A percentile compares a stretch with the other conserved stretches of the same genome.
phyloP scores from a whole-genome alignment of 2,888 invertebrate genomes.

The Dastarcus helophoroides region DNA sequence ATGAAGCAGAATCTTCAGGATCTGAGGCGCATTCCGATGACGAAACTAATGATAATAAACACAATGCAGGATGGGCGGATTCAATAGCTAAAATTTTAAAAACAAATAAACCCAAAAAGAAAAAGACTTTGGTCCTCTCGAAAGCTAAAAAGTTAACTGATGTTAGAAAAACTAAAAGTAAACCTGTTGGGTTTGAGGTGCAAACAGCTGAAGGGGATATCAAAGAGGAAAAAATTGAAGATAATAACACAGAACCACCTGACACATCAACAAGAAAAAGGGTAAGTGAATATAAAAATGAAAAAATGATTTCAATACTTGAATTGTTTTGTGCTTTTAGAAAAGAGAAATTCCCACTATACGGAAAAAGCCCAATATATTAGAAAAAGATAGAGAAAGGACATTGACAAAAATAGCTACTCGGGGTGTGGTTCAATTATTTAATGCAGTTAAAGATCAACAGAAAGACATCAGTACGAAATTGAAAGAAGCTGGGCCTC shows the following conservation, averaged over 20 bases:
- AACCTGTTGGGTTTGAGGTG: constrained; percentile 53
- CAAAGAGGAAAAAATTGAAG: constrained; percentile 34
- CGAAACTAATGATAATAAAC: constrained; percentile 19
- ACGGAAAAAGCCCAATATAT: constrained; percentile 61
- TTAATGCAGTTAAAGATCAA: constrained; percentile 80
- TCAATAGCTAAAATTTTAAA: constrained; percentile 69
- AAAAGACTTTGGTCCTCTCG: constrained; percentile 64
- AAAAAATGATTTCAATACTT: background rate
- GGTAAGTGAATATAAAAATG: constrained; percentile 11
- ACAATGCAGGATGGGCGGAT: constrained; percentile 71
- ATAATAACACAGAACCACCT: constrained; percentile 12
- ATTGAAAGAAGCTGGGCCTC: constrained; percentile 56
- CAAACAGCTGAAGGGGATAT: constrained; percentile 42
- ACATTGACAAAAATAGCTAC: constrained; percentile 74
- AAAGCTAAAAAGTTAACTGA: constrained; percentile 65
- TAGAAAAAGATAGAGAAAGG: constrained; percentile 68
- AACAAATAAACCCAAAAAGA: constrained; percentile 61
- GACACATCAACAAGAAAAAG: constrained; percentile 20
- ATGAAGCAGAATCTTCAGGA: constrained; percentile 1
- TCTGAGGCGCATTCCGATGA: too few species aligned
- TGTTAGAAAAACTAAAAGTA: constrained; percentile 36
- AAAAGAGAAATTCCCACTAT: constrained; percentile 52
- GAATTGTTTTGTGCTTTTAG: constrained; percentile 33
- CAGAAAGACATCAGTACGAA: constrained; percentile 66
- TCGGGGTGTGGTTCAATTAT: constrained; percentile 84